Base-by-base conservation (phyloP, 2,113 vertebrate species). In the Nothobranchius furzeri region DNA sequence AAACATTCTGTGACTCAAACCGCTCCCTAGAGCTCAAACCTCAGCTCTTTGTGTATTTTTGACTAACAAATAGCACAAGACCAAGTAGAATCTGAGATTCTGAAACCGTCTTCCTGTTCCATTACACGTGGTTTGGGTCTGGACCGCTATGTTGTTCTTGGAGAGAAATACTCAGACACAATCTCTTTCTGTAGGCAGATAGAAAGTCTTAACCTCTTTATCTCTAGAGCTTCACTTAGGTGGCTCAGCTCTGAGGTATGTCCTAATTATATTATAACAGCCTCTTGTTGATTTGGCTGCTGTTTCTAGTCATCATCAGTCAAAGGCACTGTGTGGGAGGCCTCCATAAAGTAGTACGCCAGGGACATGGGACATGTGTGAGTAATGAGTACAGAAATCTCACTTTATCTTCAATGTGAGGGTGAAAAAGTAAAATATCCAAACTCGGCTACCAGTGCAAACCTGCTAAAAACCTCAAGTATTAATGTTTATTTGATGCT, bases 261-360 rank as follows among this genome's bases (percentile, higher is more conserved):
- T 58, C 76, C 85, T 88, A 88, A 87, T 88, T 86, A 85, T 83
- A 68, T 79, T 79, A 79, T 81, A 68, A 86, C 80, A 78, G 76
- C 58, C 68, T 79, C 80, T 82, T 82, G 76, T 81, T 85, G 30
- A 77, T 76, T 73, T 58, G 73, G 79, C 79, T 70, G 69, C 86
- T 70, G 75, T 71, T 88, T 73, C 20, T 55, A 80, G 82, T 84
- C 82, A 81, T 87, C 81, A 81, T 87, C 79, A 81, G 79, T 85
- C 88, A 86, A n/a, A 71, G 79, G 73, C 65, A 20, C 25, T 25
- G 71, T 67, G 84, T 87, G 85, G 85, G 86, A 84, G 86, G 85
- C 73, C 82, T 75, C 11, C 17, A 30, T 64, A 65, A 40, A 47
- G 64, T 62, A 37, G 73, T 52, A 52, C 56, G 20, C 81, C 8